Conservation (phyloP, 2,797 vertebrate species). For the Nasua narica region DNA sequence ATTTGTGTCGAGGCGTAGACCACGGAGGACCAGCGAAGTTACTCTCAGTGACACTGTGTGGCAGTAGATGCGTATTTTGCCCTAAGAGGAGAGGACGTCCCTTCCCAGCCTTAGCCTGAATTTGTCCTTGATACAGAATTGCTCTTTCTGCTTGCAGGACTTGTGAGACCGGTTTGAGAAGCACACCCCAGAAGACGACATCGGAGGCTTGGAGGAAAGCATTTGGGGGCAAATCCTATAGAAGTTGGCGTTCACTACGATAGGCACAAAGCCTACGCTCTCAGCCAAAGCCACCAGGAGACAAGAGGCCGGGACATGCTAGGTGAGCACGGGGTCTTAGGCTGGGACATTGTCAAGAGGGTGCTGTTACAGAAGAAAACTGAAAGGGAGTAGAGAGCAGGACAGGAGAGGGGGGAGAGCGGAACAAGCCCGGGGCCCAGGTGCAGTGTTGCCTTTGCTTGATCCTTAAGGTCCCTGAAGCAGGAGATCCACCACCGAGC, state of each 20-base stretch:
- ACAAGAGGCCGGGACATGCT: no score
- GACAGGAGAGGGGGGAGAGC: background rate
- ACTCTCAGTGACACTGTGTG: background rate
- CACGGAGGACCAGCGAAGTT: background rate
- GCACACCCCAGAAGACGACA: background rate
- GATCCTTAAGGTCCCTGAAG: background rate
- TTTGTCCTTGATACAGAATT: background rate
- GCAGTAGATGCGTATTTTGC: background rate
- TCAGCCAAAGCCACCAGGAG: background rate
- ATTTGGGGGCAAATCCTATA: background rate
- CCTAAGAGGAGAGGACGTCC: background rate
- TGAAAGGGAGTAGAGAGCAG: background rate
- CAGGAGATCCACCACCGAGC: background rate
- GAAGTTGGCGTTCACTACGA: background rate
- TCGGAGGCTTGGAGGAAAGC: background rate
- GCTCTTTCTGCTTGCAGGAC: background rate
- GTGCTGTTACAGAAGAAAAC: background rate
- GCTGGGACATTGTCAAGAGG: rapidly evolving
- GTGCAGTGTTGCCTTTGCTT: background rate
- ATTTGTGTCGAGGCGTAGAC: background rate
- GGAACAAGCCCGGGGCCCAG: background rate
- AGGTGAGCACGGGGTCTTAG: background rate
- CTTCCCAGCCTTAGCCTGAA: background rate
- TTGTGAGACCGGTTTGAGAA: background rate
- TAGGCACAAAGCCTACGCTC: background rate